Percentiles rank a stretch among this genome's conserved stretches.
Evolutionary conservation across 1,140 invertebrate species (phyloP).

Genomic region (Hypothenemus hampei): DNA sequence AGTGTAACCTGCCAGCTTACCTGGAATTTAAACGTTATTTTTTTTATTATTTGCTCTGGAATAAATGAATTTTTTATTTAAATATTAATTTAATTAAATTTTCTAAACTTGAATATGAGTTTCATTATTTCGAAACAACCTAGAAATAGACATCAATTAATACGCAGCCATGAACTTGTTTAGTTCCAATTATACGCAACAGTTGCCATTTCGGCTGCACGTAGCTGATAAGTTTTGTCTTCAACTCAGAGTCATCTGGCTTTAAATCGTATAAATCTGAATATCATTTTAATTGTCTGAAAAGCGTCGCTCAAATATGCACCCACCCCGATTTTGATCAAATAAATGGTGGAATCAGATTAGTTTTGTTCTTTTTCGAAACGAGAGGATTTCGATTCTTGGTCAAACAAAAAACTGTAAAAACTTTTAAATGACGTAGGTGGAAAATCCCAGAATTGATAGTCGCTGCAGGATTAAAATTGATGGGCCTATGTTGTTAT

Average conservation of each 20-base stretch:
- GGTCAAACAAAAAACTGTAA: conserved; percentile 39
- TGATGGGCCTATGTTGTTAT: conserved; percentile 19
- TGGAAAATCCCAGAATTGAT: conserved; percentile 47
- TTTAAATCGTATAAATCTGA: conserved; percentile 23
- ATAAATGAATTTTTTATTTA: no score
- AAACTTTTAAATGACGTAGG: conserved; percentile 39
- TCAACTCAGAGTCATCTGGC: conserved; percentile 23
- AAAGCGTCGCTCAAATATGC: not conserved
- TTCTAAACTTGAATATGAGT: conserved; percentile 8
- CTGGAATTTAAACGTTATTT: conserved; percentile 31
- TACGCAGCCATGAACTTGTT: conserved; percentile 46
- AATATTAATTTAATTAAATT: conserved; percentile 2
- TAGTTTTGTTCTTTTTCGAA: not conserved
- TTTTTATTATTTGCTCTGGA: not conserved
- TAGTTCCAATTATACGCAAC: conserved; percentile 47
- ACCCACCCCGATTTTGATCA: not conserved
- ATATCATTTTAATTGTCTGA: conserved; percentile 9
- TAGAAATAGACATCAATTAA: conserved; percentile 46
- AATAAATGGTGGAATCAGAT: not conserved
- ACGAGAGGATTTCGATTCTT: conserved; percentile 34
- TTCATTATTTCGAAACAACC: conserved; percentile 43
- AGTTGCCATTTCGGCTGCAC: conserved; percentile 41
- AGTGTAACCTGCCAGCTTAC: conserved; percentile 11
- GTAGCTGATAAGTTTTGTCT: conserved; percentile 38
- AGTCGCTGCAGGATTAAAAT: conserved; percentile 42